Base-by-base conservation (phyloP, 2,888 invertebrate species). In the Pyrrhia umbra region DNA sequence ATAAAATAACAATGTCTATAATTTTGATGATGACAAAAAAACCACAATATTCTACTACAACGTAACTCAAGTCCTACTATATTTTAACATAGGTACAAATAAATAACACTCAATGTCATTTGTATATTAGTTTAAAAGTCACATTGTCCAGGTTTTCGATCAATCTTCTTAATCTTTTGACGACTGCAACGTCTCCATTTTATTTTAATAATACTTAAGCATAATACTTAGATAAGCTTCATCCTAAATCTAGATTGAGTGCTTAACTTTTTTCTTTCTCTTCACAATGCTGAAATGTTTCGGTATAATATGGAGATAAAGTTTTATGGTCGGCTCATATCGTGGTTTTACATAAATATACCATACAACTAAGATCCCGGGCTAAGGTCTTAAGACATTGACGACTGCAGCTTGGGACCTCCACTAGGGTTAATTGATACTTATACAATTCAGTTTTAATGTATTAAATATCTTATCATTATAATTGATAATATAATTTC, bases 221-320 rank as follows among this genome's bases (percentile, higher is more conserved):
- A 37, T 23, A 56, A 46, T 43, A 21, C 52, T 15, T 0, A 64
- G 65, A 58, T 76, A 72, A 71, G 45, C 57, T 66, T 57, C 43
- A 8, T 39, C 27, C 34, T 39, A 43, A 59, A 71, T 60, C 67
- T 72, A 77, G 73, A 77, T 73, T 46, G 45, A 73, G 49, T 54
- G 68, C n/a, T 20, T 13, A 71, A 55, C 6, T 75, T 43, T 51
- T 52, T 65, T 52, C 15, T 43, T 46, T 75, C 68, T 40, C 50
- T 46, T 49, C 47, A 63, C 49, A 59, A 51, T 47, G 50, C 13
- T 45, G 13, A 50, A 47, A 56, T 50, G 61, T 63, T 58, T 61
- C 58, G 10, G 75, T 54, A 77, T 77, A 77, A 74, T 75, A 75
- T 54, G 39, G 51, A 68, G 55, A 80, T 78, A 75, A 80, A 75